Percentiles rank a stretch among this genome's conserved stretches.
Evolutionary conservation across 2,888 invertebrate species (phyloP).

Genomic region (Agapetus fuscipes): DNA sequence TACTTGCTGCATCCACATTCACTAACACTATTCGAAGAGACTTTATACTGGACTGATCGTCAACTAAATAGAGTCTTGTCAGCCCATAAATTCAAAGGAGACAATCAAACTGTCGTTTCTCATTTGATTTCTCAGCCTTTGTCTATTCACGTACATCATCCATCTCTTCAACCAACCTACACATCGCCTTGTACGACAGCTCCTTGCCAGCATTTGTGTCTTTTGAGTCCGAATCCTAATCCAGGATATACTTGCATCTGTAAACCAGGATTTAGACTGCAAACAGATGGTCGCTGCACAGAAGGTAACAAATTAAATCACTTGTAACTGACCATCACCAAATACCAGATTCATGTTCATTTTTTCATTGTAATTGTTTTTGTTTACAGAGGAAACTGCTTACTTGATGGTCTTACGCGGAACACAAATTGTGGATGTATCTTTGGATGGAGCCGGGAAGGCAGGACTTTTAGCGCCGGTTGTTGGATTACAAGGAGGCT

Average conservation of each 20-base stretch:
- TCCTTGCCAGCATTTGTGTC: slow-evolving; percentile 82
- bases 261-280: slow-evolving; percentile 71
- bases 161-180: slow-evolving; percentile 78
- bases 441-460: slow-evolving; percentile 64
- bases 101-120: slow-evolving; percentile 87
- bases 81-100: slow-evolving; percentile 86
- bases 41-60: slow-evolving; percentile 93
- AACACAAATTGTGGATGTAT: slow-evolving; percentile 79
- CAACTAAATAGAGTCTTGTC: slow-evolving; percentile 84
- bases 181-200: slow-evolving; percentile 66
- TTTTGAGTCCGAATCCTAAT: slow-evolving; percentile 67
- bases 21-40: slow-evolving; percentile 90
- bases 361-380: slow-evolving; percentile 1
- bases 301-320: slow-evolving; percentile 42
- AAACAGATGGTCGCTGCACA: slow-evolving; percentile 59
- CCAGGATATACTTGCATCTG: slow-evolving; percentile 82
- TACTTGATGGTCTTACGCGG: slow-evolving; percentile 87
- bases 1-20: slow-evolving; percentile 94
- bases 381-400: slow-evolving; percentile 63
- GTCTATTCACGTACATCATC: slow-evolving; percentile 92
- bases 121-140: slow-evolving; percentile 91
- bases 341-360: not conserved
- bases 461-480: slow-evolving; percentile 77
- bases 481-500: slow-evolving; percentile 75
- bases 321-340: not conserved